Percentiles rank a stretch among this genome's conserved stretches.
phyloP scores from a whole-genome alignment of 1,140 invertebrate genomes.

The Antheraea mylitta region DNA sequence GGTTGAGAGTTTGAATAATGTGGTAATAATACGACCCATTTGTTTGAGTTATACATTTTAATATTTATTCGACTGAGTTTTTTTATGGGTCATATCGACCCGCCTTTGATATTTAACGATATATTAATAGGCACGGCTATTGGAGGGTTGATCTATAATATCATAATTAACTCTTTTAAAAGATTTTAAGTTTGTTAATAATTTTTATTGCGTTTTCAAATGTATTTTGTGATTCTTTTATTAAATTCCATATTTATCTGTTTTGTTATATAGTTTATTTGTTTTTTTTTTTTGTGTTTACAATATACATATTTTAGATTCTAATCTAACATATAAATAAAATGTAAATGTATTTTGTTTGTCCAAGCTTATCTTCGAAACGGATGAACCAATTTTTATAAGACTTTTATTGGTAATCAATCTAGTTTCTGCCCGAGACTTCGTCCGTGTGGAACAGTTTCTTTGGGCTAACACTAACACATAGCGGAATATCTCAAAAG shows the following conservation, averaged over 20 bases:
- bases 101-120: slow-evolving; percentile 39
- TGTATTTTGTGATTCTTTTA: not conserved
- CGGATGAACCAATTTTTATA: no score
- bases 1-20: slow-evolving; percentile 51
- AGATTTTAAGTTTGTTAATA: slow-evolving; percentile 6
- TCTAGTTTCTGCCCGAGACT: no score
- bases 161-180: slow-evolving; percentile 48
- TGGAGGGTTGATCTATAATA: slow-evolving; percentile 52
- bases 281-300: no score
- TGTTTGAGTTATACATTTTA: slow-evolving; percentile 48
- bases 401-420: no score
- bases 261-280: no score
- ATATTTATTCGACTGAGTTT: slow-evolving; percentile 28
- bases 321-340: no score
- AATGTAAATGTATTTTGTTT: no score
- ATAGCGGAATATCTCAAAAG: no score
- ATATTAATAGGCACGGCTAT: slow-evolving; percentile 35
- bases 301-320: no score
- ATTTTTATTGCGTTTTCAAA: not conserved
- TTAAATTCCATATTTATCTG: not conserved
- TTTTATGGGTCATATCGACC: slow-evolving; percentile 17
- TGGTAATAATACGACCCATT: slow-evolving; percentile 37
- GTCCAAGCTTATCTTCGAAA: no score
- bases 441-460: no score
- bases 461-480: no score